A percentile compares a stretch with the other conserved stretches of the same genome.
These are phyloP conservation scores for Eledone cirrhosa DNA, from an alignment of 2,888 invertebrate genomes.

Conservation along the genomic window DNA sequence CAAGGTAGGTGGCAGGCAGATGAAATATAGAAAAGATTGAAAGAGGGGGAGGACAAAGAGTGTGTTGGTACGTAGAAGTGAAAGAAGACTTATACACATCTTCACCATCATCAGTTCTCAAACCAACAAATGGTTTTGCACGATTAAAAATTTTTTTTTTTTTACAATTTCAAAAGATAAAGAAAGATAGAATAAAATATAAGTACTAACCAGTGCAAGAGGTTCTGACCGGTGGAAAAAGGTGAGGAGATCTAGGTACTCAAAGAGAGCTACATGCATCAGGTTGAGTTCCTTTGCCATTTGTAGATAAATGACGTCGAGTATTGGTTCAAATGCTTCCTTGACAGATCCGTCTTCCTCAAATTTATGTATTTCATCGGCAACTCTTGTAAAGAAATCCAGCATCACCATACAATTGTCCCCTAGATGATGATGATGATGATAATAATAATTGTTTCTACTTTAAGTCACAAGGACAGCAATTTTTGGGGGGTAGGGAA, in stretches of 20 bases:
- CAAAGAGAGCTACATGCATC: slow-evolving; percentile 45
- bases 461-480: no score
- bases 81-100: no score
- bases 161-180: no score
- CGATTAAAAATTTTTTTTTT: no score
- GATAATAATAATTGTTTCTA: no score
- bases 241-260: slow-evolving; percentile 45
- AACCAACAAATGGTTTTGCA: no score
- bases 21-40: no score
- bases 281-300: slow-evolving; percentile 42
- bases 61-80: no score
- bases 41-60: no score
- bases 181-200: not conserved
- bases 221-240: slow-evolving; percentile 54
- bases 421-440: not conserved
- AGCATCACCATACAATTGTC: slow-evolving; percentile 37
- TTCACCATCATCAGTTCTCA: no score
- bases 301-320: slow-evolving; percentile 41
- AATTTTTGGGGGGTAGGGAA: no score
- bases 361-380: slow-evolving; percentile 48
- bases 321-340: slow-evolving; percentile 47
- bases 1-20: no score
- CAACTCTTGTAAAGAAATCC: slow-evolving; percentile 49
- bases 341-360: slow-evolving; percentile 51
- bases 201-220: slow-evolving; percentile 53